Evolutionary conservation across 2,797 vertebrate species (phyloP).

Genomic region (Myiotriccus ornatus): DNA sequence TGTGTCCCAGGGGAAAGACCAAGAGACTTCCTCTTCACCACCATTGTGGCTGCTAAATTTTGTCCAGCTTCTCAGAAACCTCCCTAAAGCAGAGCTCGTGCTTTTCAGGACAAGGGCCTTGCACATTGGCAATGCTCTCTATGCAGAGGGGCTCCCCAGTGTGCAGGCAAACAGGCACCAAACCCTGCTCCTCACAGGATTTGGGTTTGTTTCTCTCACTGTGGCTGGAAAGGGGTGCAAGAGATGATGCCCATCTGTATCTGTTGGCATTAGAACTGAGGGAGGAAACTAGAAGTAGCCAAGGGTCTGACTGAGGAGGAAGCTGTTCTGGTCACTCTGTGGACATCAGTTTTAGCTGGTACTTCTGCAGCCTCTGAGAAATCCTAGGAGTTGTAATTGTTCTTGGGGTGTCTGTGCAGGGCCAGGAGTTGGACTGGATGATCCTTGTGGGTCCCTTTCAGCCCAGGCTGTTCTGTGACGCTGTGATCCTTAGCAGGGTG

Average conservation of each 20-base stretch:
- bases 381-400: background rate
- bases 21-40: background rate
- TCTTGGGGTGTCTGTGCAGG: background rate
- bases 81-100: background rate
- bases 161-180: background rate
- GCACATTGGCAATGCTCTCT: background rate
- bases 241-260: background rate
- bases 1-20: background rate
- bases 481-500: background rate
- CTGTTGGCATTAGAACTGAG: background rate
- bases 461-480: background rate
- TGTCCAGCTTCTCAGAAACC: background rate
- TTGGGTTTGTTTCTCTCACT: background rate
- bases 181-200: background rate
- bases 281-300: background rate
- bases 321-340: background rate
- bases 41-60: background rate
- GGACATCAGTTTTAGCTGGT: background rate
- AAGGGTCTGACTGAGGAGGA: background rate
- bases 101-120: background rate
- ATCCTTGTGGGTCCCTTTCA: background rate
- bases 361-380: background rate
- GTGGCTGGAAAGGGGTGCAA: background rate
- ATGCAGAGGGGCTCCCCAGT: accelerated
- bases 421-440: background rate